phyloP scores from a whole-genome alignment of 2,113 vertebrate genomes.

The Proterorhinus semilunaris region DNA sequence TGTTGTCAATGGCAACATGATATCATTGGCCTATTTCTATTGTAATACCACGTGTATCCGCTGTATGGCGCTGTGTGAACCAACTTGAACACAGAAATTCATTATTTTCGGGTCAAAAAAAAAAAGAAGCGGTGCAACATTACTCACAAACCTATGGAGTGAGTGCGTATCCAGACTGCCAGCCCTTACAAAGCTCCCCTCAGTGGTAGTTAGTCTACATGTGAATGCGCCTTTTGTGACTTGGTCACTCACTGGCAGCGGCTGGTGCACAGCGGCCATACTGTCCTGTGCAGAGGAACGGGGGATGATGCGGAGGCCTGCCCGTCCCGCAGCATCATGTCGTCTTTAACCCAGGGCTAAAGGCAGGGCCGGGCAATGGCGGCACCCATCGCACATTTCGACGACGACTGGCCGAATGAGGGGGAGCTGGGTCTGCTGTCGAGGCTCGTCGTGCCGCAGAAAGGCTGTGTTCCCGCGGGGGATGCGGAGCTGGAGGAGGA shows the following conservation, averaged over 20 bases:
- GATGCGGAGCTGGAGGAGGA: slow-evolving; percentile 22
- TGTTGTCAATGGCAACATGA: slow-evolving; percentile 49
- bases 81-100: neutral
- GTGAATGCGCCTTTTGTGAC: neutral
- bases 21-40: too few species aligned
- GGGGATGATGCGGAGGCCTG: slow-evolving; percentile 60
- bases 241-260: slow-evolving; percentile 11
- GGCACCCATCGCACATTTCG: slow-evolving; percentile 77
- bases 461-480: slow-evolving; percentile 54
- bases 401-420: slow-evolving; percentile 84
- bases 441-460: slow-evolving; percentile 39
- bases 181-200: neutral
- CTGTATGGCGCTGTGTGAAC: slow-evolving; percentile 27
- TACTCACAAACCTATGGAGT: neutral
- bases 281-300: slow-evolving; percentile 19
- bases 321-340: slow-evolving; percentile 12
- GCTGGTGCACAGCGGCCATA: slow-evolving; percentile 17
- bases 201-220: neutral
- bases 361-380: slow-evolving; percentile 78
- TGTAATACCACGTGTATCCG: slow-evolving; percentile 4
- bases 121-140: neutral
- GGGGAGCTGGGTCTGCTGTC: slow-evolving; percentile 73
- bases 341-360: slow-evolving; percentile 26
- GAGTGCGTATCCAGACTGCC: too few species aligned
- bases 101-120: neutral